These are phyloP conservation scores for Acleris sparsana DNA, from an alignment of 2,888 invertebrate species.

Conservation along the genomic window DNA sequence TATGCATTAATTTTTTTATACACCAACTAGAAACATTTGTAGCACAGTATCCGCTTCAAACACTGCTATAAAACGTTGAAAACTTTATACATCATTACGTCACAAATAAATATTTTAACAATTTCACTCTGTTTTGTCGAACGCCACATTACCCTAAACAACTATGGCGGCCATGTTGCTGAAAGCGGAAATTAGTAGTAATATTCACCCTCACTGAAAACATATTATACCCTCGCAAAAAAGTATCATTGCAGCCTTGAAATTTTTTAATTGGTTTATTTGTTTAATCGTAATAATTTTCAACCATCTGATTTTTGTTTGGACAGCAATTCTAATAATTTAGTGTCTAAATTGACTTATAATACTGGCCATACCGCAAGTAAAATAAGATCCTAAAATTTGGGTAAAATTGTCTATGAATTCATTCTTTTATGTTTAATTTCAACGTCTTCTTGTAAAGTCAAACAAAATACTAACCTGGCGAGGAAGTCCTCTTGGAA, in stretches of 20 bases:
- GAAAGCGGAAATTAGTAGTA: constrained; percentile 70
- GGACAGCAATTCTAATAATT: constrained; percentile 24
- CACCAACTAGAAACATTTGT: constrained; percentile 70
- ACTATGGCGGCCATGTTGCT: constrained; percentile 82
- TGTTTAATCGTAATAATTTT: constrained; percentile 19
- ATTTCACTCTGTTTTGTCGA: constrained; percentile 81
- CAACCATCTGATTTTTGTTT: constrained; percentile 24
- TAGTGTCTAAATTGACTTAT: constrained; percentile 33
- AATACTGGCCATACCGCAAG: constrained; percentile 26
- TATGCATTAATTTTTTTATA: constrained; percentile 73
- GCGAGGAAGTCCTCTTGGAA: constrained; percentile 11
- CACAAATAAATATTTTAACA: constrained; percentile 76
- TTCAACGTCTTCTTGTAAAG: not conserved
- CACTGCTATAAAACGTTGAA: constrained; percentile 80
- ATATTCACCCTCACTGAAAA: constrained; percentile 48
- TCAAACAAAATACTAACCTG: constrained; percentile 19
- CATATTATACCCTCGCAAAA: constrained; percentile 16
- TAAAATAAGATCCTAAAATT: constrained; percentile 19
- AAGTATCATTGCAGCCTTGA: constrained; percentile 8
- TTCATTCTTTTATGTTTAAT: not conserved
- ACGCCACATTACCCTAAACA: constrained; percentile 84
- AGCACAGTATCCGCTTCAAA: constrained; percentile 71
- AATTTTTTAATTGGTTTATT: constrained; percentile 21
- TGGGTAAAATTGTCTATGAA: constrained; percentile 36
- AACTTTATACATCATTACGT: constrained; percentile 79